Conservation (phyloP, 2,797 vertebrate species). For the Leptoclinus maculatus region DNA sequence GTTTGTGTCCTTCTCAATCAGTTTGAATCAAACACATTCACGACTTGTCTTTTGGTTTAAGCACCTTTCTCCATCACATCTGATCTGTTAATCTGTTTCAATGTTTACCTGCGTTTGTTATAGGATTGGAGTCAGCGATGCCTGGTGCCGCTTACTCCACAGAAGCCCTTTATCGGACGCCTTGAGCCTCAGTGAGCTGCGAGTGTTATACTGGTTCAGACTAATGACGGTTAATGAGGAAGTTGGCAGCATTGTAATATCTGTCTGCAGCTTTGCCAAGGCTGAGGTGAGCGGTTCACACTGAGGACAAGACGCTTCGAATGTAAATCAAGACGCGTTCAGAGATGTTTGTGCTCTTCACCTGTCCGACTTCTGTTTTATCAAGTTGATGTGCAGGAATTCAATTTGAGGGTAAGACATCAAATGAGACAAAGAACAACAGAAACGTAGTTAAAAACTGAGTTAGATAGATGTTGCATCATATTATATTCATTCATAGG, state of each 20-base stretch:
- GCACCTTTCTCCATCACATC: slow-evolving; percentile 17
- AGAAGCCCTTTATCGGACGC: slow-evolving; percentile 55
- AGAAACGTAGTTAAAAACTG: not conserved
- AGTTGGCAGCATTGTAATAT: slow-evolving; percentile 64
- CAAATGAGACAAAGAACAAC: no score
- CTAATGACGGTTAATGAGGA: slow-evolving; percentile 73
- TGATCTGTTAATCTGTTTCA: slow-evolving; percentile 72
- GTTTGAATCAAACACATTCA: not conserved
- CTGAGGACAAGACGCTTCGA: slow-evolving; percentile 56
- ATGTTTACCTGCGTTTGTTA: slow-evolving; percentile 63
- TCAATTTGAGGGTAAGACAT: not conserved
- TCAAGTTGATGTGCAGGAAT: not conserved
- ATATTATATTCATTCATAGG: not conserved
- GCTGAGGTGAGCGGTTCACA: slow-evolving; percentile 55
- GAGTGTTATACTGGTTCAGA: slow-evolving; percentile 52
- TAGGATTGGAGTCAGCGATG: slow-evolving; percentile 52
- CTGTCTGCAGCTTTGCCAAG: slow-evolving; percentile 54
- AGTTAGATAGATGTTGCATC: not conserved
- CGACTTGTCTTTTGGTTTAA: slow-evolving; percentile 22
- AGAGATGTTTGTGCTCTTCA: slow-evolving; percentile 11
- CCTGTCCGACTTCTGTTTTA: not conserved
- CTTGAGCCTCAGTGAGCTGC: slow-evolving; percentile 54
- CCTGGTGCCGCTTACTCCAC: slow-evolving; percentile 31
- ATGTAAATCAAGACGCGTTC: slow-evolving; percentile 39
- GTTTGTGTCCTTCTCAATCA: slow-evolving; percentile 13